Evolutionary conservation across 1,140 invertebrate species (phyloP), one percentile per base, ranked within the genome.

Genomic region (Cherax destructor): DNA sequence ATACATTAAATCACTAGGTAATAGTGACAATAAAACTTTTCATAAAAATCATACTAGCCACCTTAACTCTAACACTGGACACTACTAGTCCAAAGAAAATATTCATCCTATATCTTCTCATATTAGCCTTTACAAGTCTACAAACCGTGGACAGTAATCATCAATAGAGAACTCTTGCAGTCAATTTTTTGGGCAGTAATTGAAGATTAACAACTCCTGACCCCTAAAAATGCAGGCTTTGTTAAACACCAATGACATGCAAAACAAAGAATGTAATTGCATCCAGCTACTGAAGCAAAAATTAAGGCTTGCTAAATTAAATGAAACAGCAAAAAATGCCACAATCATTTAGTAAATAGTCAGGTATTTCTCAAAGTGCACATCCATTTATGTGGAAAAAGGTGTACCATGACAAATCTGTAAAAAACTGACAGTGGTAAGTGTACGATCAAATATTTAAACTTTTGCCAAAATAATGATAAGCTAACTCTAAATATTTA

Each of bases 401-500:
- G 78, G 86, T 79, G 76, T 88, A 88, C 86, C 77, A 80, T 78
- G 72, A 79, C 52, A 80, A 88, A 88, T 88, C 76, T 80, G 76
- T 80, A 88, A 61, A 88, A 80, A 88, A 88, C 49, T 85, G 76
- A 88, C 59, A 65, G 56, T 88, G 86, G 86, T 88, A 47, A 80
- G 61, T 88, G 86, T 88, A 80, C 77, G 76, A 80, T 88, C 78
- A 80, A 87, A 88, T 80, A 88, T 79, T 65, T 76, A 80, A 88
- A 88, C 77, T 88, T 65, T 88, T 88, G 86, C 86, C 86, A 88
- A 88, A 88, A 88, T 88, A 88, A 88, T 52, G 74, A 47, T 86
- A 86, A 76, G 83, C 77, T 80, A 88, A 88, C 50, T 88, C 86
- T 88, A 88, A 88, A 88, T 88, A 88, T 88, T 88, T 76, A 88